A percentile compares a stretch with the other conserved stretches of the same genome.
Conservation (phyloP, 2,113 vertebrate genomes). For the Setophaga kirtlandii region DNA sequence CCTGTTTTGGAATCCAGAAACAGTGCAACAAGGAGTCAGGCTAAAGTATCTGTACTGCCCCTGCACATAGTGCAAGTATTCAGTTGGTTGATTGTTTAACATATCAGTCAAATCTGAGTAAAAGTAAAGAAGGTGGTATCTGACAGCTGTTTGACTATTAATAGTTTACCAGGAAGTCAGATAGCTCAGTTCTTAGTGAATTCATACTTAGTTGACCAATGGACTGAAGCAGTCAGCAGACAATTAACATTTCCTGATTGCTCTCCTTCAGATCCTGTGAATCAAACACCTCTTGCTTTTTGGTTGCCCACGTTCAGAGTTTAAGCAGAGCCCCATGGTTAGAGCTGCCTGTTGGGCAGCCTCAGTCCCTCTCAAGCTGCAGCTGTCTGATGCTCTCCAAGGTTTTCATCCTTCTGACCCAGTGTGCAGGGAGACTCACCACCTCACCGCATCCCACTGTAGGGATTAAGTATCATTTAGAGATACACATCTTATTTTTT, state of each 20-base stretch:
- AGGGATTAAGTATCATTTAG: not conserved
- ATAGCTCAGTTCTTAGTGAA: not conserved
- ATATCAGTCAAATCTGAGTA: not conserved
- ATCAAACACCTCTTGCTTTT: not conserved
- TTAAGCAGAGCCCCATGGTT: not conserved
- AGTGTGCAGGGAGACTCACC: not conserved
- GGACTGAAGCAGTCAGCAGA: not conserved
- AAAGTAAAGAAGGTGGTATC: not conserved
- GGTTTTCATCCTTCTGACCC: not conserved
- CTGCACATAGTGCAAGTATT: not conserved
- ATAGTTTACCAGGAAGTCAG: not conserved
- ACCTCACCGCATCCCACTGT: not conserved
- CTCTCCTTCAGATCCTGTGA: not conserved
- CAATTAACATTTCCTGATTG: not conserved
- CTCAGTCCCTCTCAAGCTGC: not conserved
- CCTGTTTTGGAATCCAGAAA: not conserved
- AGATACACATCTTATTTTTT: not conserved
- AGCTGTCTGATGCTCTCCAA: not conserved
- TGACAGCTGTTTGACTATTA: not conserved
- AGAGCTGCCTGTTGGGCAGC: not conserved
- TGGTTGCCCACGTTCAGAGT: not conserved
- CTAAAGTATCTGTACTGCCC: not conserved
- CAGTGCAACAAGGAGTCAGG: not conserved
- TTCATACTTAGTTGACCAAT: not conserved
- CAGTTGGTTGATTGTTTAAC: not conserved